Evolutionary conservation across 2,113 vertebrate genomes (phyloP), one percentile per base, ranked within the genome.

Genomic region (Nyctereutes procyonoides): DNA sequence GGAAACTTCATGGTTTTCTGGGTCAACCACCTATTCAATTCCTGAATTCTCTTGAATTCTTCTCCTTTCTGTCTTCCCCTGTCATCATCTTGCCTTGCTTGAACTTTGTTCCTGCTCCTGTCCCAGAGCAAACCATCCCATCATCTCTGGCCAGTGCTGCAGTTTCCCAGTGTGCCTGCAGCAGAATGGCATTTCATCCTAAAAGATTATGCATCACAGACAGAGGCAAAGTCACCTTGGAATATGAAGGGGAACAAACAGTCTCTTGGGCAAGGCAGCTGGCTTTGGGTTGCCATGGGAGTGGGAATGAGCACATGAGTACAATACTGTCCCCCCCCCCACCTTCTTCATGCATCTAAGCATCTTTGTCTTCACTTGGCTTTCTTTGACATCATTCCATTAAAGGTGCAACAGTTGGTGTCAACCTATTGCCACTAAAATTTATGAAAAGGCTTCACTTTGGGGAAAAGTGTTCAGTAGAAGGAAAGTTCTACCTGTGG

Each of bases 251-350:
- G 79, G 20, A 51, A 63, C 62, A 12, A 51, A 63, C 62, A 12
- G 48, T 24, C 5, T 26, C 32, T 24, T 3, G 26, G 63, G n/a
- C 5, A 76, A 48, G 19, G 55, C 35, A 67, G 38, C 63, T 22
- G 63, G 9, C n/a, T 67, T 30, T 74, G 56, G 63, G 30, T 35
- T 73, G 32, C 74, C 67, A 16, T 16, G 43, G 20, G 63, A 32
- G 30, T 43, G 48, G 35, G 28, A 53, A 60, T n/a, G n/a, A 35
- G 13, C 38, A 62, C 5, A 6, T 35, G 20, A 35, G n/a, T 7
- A 30, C 20, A 73, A 4, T 10, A 35, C 28, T 9, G 0, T 67
- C 5, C 71, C 1, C 0, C 4, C n/a, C 1, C 0, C 7, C n/a
- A 77, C 38, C 28, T 73, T 73, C 32, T n/a, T 93, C 56, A 0